Conservation (phyloP, 2,888 invertebrate genomes). For the Hydrotaea cyrtoneurina region DNA sequence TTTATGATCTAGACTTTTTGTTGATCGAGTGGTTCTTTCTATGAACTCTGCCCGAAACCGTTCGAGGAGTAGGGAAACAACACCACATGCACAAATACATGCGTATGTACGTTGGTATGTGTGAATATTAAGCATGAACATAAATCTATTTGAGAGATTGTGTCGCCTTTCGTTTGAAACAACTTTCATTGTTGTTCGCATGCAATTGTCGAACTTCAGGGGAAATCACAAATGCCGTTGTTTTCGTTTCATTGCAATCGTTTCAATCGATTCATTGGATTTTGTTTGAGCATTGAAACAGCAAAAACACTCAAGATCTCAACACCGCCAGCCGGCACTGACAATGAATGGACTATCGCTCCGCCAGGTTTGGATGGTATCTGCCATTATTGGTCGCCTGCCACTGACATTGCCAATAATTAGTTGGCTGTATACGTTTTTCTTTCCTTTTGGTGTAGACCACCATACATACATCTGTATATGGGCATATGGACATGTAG, state of each 20-base stretch:
- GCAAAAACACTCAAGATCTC: constrained; percentile 13
- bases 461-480: not conserved
- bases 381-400: constrained; percentile 49
- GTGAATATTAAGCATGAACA: constrained; percentile 1
- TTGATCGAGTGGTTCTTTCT: not conserved
- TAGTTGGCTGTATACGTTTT: constrained; percentile 8
- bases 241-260: constrained; percentile 46
- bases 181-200: constrained; percentile 64
- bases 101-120: not conserved
- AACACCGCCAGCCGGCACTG: constrained; percentile 50
- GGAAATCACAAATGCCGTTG: constrained; percentile 35
- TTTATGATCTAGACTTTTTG: too few relatives aligned
- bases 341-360: constrained; percentile 42
- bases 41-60: not conserved
- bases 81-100: not conserved
- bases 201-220: constrained; percentile 55
- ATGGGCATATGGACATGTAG: not conserved
- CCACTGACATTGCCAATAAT: constrained; percentile 65
- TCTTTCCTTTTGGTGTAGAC: not conserved
- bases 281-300: not conserved
- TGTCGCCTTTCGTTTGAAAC: constrained; percentile 63
- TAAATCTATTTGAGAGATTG: constrained; percentile 57
- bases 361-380: constrained; percentile 43
- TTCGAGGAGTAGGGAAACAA: not conserved
- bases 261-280: not conserved